phyloP scores from a whole-genome alignment of 1,140 invertebrate species.

The Drosophila orosa region DNA sequence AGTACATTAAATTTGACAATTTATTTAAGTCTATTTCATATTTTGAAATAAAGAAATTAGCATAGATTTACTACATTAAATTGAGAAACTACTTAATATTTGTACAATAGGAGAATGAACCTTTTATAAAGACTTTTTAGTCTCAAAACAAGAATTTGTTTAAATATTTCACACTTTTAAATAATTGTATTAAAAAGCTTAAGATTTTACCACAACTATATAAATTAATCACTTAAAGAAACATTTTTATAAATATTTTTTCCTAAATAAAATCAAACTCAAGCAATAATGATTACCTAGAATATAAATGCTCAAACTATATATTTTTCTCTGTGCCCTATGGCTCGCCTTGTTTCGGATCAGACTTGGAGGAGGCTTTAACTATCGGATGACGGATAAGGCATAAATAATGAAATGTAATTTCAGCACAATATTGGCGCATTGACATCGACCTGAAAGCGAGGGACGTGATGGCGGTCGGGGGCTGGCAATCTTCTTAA shows the following conservation, averaged over 20 bases:
- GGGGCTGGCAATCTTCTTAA: constrained; percentile 52
- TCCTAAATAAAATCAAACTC: background rate
- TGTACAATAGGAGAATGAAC: background rate
- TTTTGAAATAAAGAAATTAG: background rate
- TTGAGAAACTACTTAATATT: background rate
- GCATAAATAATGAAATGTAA: constrained; percentile 76
- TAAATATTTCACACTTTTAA: too few species aligned
- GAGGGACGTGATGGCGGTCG: background rate
- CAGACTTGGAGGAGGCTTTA: constrained; percentile 13
- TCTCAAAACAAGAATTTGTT: too few species aligned
- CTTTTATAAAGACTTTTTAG: too few species aligned
- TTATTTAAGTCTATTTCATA: too few species aligned
- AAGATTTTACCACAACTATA: too few species aligned
- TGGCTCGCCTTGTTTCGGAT: background rate
- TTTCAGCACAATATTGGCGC: constrained; percentile 68
- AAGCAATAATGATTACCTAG: background rate
- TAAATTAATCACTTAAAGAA: too few species aligned
- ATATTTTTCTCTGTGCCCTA: constrained; percentile 2
- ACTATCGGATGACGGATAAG: constrained; percentile 43
- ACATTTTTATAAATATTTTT: too few species aligned
- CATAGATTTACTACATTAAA: background rate
- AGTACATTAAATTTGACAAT: too few species aligned
- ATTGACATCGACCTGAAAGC: constrained; percentile 60
- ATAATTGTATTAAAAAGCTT: too few species aligned
- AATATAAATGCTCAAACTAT: background rate